Base-by-base conservation (phyloP, 2,888 invertebrate genomes). In the Sipha maydis region DNA sequence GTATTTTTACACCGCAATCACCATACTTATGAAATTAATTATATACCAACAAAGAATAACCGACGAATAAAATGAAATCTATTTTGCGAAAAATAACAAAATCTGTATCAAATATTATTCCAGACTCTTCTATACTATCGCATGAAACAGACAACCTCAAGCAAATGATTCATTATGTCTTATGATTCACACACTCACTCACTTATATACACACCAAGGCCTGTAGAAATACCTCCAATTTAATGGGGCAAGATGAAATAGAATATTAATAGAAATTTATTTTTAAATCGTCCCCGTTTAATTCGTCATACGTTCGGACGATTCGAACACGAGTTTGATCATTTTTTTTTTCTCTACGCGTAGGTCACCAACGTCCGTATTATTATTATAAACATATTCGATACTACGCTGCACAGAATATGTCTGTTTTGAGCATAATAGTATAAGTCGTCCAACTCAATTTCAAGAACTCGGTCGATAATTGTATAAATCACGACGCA, bases 231-330 rank as follows among this genome's bases (percentile, higher is more conserved):
- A 88, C 88, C 88, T 88, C 80, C 88, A 88, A 88, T 88, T 88
- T 82, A 88, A 88, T 88, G 73, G 88, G 31, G 48, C 88, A 88
- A 80, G 86, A 75, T 82, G 61, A 88, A 88, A 88, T 88, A n/a
- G 80, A 88, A 88, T 88, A 88, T 88, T 88, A 78, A 88, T 88
- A 88, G 88, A 88, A 80, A 25, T 82, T 75, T 88, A 88, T 88
- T 88, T 88, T 88, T 88, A 88, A 82, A 82, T 82, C 54, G 88
- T 75, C 88, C 88, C 75, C 80, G 82, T 88, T 88, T 88, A 88
- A 88, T 88, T 82, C 88, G 73, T 88, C 88, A 75, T 88, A n/a
- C 80, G n/a, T 88, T 61, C 61, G 67, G 14, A 61, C 88, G 61
- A 88, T 88, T 38, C 75, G 75, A 88, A 88, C 75, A 75, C 80